Percentiles rank a stretch among this genome's conserved stretches.
phyloP scores from a whole-genome alignment of 30 jellyfish, hydroid and myxozoan species.

The Aurelia aurita complex sp. Pacific region DNA sequence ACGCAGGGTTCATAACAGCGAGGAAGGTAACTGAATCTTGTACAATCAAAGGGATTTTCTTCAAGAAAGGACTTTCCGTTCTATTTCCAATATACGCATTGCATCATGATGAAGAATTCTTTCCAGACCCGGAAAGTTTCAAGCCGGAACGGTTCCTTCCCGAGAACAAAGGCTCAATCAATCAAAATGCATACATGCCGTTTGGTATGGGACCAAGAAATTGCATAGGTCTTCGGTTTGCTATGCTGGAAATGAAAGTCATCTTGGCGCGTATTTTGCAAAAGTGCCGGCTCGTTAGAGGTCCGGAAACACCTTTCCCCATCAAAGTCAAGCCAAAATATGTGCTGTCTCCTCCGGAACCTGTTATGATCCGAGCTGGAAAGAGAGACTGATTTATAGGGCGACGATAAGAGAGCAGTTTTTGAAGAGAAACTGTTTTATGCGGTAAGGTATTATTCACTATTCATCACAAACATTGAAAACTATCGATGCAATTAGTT shows the following conservation, averaged over 20 bases:
- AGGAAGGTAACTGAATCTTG: slow-evolving; percentile 35
- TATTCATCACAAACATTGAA: too few species aligned
- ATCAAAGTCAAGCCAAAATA: slow-evolving; percentile 8
- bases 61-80: slow-evolving; percentile 47
- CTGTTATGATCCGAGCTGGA: slow-evolving; percentile 38
- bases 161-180: slow-evolving; percentile 48
- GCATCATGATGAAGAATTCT: slow-evolving; percentile 65
- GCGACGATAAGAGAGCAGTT: too few species aligned
- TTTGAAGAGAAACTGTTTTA: too few species aligned
- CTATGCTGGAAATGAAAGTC: slow-evolving; percentile 54
- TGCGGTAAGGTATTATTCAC: too few species aligned
- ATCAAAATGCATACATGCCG: slow-evolving; percentile 49
- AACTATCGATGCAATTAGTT: too few species aligned
- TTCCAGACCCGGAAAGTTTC: slow-evolving; percentile 59
- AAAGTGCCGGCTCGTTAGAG: slow-evolving; percentile 44
- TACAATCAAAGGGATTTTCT: slow-evolving; percentile 36
- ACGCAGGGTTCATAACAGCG: slow-evolving; percentile 11
- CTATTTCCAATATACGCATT: slow-evolving; percentile 32
- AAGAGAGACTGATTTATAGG: background rate
- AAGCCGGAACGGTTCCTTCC: slow-evolving; percentile 77
- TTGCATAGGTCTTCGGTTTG: slow-evolving; percentile 69
- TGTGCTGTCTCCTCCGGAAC: slow-evolving; percentile 49
- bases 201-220: slow-evolving; percentile 67
- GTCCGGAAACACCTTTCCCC: slow-evolving; percentile 50
- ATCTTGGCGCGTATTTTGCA: slow-evolving; percentile 38